Percentiles rank a stretch among this genome's conserved stretches.
These are phyloP conservation scores for Leucophenga montana DNA, from an alignment of 2,888 invertebrate species.

Conservation along the genomic window DNA sequence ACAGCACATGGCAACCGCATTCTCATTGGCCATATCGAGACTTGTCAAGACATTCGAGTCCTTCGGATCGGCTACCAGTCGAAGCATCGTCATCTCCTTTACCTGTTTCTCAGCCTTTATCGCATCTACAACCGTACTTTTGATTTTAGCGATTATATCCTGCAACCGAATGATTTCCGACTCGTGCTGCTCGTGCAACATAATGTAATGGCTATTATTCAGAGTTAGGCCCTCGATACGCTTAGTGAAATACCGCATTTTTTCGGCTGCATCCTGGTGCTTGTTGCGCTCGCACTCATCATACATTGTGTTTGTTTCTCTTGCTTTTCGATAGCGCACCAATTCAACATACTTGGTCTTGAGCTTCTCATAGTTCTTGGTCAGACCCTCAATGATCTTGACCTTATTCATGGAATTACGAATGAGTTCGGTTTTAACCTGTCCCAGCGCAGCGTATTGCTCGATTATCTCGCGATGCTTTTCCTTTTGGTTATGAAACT, in stretches of 20 bases:
- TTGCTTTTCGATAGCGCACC: slow-evolving; percentile 70
- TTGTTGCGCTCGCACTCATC: slow-evolving; percentile 65
- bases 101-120: slow-evolving; percentile 67
- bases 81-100: slow-evolving; percentile 55
- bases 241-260: slow-evolving; percentile 73
- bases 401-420: slow-evolving; percentile 75
- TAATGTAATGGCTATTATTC: slow-evolving; percentile 55
- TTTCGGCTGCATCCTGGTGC: slow-evolving; percentile 73
- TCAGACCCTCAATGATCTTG: slow-evolving; percentile 78
- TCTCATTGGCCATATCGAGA: neutral
- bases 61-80: slow-evolving; percentile 7
- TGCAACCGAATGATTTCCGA: slow-evolving; percentile 74
- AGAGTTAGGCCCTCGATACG: slow-evolving; percentile 54
- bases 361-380: slow-evolving; percentile 75
- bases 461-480: slow-evolving; percentile 73
- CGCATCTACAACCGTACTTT: slow-evolving; percentile 76
- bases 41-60: neutral
- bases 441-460: slow-evolving; percentile 73
- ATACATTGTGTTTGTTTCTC: slow-evolving; percentile 70
- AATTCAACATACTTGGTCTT: slow-evolving; percentile 72
- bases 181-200: slow-evolving; percentile 74
- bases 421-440: slow-evolving; percentile 74
- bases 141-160: slow-evolving; percentile 77
- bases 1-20: slow-evolving; percentile 68
- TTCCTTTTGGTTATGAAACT: slow-evolving; percentile 77